Evolutionary conservation across 2,888 invertebrate species (phyloP).

Genomic region (Coenonympha arcania): DNA sequence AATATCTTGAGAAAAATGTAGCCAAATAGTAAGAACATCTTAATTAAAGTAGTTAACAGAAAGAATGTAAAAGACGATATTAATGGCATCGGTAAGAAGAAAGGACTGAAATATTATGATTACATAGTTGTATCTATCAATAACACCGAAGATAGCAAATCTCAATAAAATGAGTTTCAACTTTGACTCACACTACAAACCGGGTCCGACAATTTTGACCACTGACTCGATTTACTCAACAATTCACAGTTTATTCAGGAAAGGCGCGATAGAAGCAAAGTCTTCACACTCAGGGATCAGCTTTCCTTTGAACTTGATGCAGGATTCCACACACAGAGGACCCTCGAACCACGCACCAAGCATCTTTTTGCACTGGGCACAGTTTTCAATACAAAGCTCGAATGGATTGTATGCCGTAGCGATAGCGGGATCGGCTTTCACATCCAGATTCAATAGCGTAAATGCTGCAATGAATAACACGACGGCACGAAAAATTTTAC

Average conservation of each 20-base stretch:
- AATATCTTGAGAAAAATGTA: background rate
- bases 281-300: slow-evolving; percentile 90
- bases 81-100: too few relatives aligned
- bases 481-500: slow-evolving; percentile 6
- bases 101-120: too few relatives aligned
- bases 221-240: background rate
- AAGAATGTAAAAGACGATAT: background rate
- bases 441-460: background rate
- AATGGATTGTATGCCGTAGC: slow-evolving; percentile 71
- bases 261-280: slow-evolving; percentile 84
- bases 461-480: background rate
- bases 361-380: slow-evolving; percentile 92
- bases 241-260: slow-evolving; percentile 71
- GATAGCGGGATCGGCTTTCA: slow-evolving; percentile 19
- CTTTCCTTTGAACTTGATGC: slow-evolving; percentile 87
- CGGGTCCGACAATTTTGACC: too few relatives aligned
- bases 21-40: background rate
- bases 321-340: slow-evolving; percentile 87
- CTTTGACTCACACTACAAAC: too few relatives aligned
- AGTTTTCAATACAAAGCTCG: slow-evolving; percentile 87
- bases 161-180: too few relatives aligned
- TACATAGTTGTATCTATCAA: too few relatives aligned
- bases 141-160: too few relatives aligned
- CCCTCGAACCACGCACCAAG: slow-evolving; percentile 90
- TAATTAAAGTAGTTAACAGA: background rate